A percentile compares a stretch with the other conserved stretches of the same genome.
phyloP scores from a whole-genome alignment of 2,113 vertebrate genomes.

The Gopherus evgoodei region DNA sequence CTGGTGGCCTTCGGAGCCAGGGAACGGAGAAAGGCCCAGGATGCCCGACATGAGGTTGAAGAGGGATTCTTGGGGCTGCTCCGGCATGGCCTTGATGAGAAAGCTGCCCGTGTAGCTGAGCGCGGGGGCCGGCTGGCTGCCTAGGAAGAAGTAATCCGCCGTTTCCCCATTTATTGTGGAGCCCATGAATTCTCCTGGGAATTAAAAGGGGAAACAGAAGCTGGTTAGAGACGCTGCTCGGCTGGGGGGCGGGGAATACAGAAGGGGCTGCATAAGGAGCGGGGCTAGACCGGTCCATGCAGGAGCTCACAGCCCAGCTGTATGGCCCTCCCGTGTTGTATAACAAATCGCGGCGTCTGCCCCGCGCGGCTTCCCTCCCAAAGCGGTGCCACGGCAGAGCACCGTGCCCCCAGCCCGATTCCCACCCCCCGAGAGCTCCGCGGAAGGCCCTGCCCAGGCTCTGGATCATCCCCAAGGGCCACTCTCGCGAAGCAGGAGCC shows the following conservation, averaged over 20 bases:
- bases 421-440: too few relatives aligned
- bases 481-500: too few relatives aligned
- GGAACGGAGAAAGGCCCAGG: conserved; percentile 91
- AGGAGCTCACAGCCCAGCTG: background rate
- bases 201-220: background rate
- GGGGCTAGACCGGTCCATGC: background rate
- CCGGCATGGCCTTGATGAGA: conserved; percentile 94
- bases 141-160: conserved; percentile 87
- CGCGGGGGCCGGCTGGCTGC: conserved; percentile 86
- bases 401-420: too few relatives aligned
- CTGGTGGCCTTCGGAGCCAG: conserved; percentile 85
- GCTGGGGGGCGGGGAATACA: too few relatives aligned
- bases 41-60: conserved; percentile 98
- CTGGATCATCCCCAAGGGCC: too few relatives aligned
- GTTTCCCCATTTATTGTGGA: conserved; percentile 84
- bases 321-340: background rate
- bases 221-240: too few relatives aligned
- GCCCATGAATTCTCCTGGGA: conserved; percentile 86
- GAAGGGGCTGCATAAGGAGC: background rate
- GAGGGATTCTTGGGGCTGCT: conserved; percentile 93
- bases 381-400: too few relatives aligned
- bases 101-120: conserved; percentile 97
- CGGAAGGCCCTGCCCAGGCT: too few relatives aligned
- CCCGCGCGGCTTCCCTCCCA: fast-evolving
- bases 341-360: fast-evolving